These are phyloP conservation scores for Nilaparvata lugens DNA, from an alignment of 1,140 invertebrate genomes.

Conservation along the genomic window DNA sequence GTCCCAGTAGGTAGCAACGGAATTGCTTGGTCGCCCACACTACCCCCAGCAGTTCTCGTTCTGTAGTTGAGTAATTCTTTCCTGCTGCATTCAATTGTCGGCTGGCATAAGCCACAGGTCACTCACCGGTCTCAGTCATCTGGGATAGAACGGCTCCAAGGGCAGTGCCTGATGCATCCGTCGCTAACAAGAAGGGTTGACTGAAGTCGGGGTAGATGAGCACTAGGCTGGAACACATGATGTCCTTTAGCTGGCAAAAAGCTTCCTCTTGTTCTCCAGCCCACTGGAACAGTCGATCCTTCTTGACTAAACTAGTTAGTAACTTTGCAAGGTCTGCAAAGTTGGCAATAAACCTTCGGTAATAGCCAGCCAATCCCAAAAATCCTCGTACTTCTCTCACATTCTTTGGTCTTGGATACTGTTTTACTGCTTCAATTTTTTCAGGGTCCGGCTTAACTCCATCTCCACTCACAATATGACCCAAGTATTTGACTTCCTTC, in stretches of 20 bases:
- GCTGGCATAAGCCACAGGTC: constrained; percentile 34
- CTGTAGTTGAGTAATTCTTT: constrained; percentile 36
- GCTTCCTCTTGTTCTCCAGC: not conserved
- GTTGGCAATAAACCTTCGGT: constrained; percentile 31
- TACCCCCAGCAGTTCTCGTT: constrained; percentile 34
- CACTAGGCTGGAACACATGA: not conserved
- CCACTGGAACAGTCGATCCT: not conserved
- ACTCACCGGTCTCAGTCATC: constrained; percentile 29
- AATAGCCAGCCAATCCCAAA: constrained; percentile 38
- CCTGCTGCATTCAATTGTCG: constrained; percentile 35
- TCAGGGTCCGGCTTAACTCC: constrained; percentile 31
- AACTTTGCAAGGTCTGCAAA: constrained; percentile 29
- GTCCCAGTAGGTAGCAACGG: constrained; percentile 38
- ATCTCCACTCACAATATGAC: constrained; percentile 29
- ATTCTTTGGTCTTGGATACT: constrained; percentile 30
- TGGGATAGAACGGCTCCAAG: constrained; percentile 30
- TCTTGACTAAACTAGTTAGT: constrained; percentile 16
- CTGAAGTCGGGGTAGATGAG: not conserved
- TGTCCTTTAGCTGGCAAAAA: constrained; percentile 8
- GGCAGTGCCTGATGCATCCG: constrained; percentile 12
- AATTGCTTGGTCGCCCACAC: constrained; percentile 38
- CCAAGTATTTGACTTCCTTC: constrained; percentile 33
- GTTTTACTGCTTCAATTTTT: constrained; percentile 32
- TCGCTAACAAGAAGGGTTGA: not conserved
- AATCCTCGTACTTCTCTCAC: constrained; percentile 35